Conservation (phyloP, 1,140 invertebrate species). For the Sitobion miscanthi region DNA sequence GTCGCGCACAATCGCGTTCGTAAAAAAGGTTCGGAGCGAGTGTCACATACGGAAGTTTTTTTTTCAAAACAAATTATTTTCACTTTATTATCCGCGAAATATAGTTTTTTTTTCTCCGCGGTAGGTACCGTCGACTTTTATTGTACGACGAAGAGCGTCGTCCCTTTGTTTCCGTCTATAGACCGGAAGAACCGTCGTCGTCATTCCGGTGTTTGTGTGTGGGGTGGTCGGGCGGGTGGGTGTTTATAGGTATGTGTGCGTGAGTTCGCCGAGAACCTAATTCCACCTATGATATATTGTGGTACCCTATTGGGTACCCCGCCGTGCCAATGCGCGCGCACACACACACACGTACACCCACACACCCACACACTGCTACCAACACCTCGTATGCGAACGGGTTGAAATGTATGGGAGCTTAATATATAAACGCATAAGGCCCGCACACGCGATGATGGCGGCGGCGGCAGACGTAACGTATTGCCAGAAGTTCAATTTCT, state of each 20-base stretch:
- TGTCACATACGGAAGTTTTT: background rate
- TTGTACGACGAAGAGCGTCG: background rate
- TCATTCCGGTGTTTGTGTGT: background rate
- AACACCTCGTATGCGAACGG: background rate
- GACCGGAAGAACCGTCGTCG: background rate
- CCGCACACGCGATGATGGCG: background rate
- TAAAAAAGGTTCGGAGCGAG: background rate
- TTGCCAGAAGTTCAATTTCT: constrained; percentile 17
- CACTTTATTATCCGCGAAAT: background rate
- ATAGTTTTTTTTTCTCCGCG: background rate
- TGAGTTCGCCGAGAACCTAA: background rate
- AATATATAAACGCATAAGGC: background rate
- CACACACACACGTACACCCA: too few relatives aligned
- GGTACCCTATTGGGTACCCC: background rate
- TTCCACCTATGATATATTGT: constrained; percentile 7
- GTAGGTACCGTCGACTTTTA: background rate
- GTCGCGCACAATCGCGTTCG: background rate
- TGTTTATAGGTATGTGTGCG: background rate
- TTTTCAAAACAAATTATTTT: constrained; percentile 42
- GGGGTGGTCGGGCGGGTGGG: too few relatives aligned
- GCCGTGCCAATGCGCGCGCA: background rate
- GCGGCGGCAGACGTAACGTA: background rate
- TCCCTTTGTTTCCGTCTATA: background rate
- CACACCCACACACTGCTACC: too few relatives aligned
- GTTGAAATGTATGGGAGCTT: background rate